Conservation (phyloP, 2,888 invertebrate species). For the Meiosimyza platycephala region DNA sequence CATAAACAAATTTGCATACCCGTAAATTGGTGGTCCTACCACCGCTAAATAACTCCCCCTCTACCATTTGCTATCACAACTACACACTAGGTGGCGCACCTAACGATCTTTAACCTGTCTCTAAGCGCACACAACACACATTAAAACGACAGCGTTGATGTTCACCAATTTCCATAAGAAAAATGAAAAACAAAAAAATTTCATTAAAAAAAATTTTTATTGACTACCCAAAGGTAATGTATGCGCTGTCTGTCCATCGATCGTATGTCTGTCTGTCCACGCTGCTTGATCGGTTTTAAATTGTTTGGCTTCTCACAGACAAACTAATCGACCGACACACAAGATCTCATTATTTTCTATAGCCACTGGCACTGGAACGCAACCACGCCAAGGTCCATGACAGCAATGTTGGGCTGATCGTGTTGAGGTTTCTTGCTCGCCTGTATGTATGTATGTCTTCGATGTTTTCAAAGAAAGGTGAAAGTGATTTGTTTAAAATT, state of each 20-base stretch:
- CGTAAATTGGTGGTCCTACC: too few species aligned
- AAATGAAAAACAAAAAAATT: background rate
- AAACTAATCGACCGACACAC: background rate
- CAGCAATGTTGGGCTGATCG: background rate
- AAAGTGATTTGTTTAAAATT: constrained; percentile 28
- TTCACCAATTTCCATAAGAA: background rate
- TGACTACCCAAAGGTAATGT: background rate
- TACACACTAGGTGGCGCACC: constrained; percentile 51
- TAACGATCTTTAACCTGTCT: constrained; percentile 59
- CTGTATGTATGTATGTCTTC: too few species aligned
- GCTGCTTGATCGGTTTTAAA: background rate
- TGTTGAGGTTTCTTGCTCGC: background rate
- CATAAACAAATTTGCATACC: too few species aligned
- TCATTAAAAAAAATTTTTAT: constrained; percentile 3
- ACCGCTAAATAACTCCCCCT: background rate
- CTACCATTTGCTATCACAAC: background rate
- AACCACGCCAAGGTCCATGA: background rate
- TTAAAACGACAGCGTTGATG: constrained; percentile 7
- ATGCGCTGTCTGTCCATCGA: background rate
- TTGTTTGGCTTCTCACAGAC: constrained; percentile 25
- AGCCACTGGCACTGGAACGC: constrained; percentile 21
- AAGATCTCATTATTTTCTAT: constrained; percentile 8
- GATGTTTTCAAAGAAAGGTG: constrained; percentile 21
- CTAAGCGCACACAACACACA: constrained; percentile 38
- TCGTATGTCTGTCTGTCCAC: background rate